Evolutionary conservation across 2,113 vertebrate genomes (phyloP).

Genomic region (Sprattus sprattus): DNA sequence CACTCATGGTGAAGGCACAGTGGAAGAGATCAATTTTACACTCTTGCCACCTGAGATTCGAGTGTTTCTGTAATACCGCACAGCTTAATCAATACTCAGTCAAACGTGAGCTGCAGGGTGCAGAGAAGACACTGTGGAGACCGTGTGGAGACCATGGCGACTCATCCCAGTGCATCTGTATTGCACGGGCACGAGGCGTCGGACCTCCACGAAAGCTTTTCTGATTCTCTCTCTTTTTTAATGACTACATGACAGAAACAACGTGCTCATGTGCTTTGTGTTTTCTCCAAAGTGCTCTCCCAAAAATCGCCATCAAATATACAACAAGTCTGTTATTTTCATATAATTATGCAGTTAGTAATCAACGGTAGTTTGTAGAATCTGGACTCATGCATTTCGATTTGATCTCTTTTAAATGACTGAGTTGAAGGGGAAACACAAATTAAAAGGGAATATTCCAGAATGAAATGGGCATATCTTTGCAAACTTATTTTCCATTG

Average conservation of each 20-base stretch:
- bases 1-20: constrained; percentile 65
- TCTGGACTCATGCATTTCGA: constrained; percentile 30
- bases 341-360: constrained; percentile 34
- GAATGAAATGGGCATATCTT: constrained; percentile 39
- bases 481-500: constrained; percentile 19
- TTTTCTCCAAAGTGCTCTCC: not conserved
- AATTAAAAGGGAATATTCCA: constrained; percentile 40
- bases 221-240: not conserved
- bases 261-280: constrained; percentile 2
- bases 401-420: constrained; percentile 35
- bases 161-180: constrained; percentile 61
- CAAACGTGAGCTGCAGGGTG: constrained; percentile 61
- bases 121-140: constrained; percentile 63
- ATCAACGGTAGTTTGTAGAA: constrained; percentile 20
- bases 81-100: constrained; percentile 79
- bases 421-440: constrained; percentile 10
- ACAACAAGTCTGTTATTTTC: constrained; percentile 27
- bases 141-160: constrained; percentile 59
- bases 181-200: constrained; percentile 24
- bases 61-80: constrained; percentile 80
- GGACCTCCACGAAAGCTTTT: constrained; percentile 16
- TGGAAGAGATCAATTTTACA: constrained; percentile 79
- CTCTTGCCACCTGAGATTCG: constrained; percentile 84
- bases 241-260: constrained; percentile 4
- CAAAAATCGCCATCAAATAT: not conserved